Base-by-base conservation (phyloP, 1,140 invertebrate genomes). In the Platyscapa corneri region DNA sequence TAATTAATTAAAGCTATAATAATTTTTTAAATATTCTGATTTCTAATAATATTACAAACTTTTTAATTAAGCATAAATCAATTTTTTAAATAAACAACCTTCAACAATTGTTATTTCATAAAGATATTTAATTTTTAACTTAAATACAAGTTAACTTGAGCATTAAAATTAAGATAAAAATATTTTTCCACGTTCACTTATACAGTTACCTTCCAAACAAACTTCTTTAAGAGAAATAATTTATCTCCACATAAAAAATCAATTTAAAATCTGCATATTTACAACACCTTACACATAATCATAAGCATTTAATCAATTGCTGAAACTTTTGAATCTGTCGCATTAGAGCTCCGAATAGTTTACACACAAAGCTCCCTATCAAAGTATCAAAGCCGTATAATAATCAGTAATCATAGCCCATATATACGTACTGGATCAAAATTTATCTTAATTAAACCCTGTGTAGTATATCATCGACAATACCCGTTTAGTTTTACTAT, bases 351-450 rank as follows among this genome's bases (percentile, higher is more conserved):
- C 5, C 23, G 16, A 70, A 37, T 39, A 70, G 6, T 70, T 70
- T 70, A 3, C 0, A 7, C 18, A 5, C 12, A 60, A 49, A 64
- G 77, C 32, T 79, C 23, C 34, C 77, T n/a, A n/a, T 23, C 6
- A n/a, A 77, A 53, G 49, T 77, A 46, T 20, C 39, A 53, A 64
- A 79, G 46, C 0, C 56, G 53, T 27, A 56, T 79, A 79, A 79
- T 79, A 30, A 32, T 53, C 20, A 64, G 34, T 60, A 27, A 79
- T 79, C 77, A n/a, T 3, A 37, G 53, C 20, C 12, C 67, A 37
- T 60, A 37, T 37, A 70, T 70, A 34, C 30, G 10, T 34, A 37
- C 14, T 30, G 14, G 14, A 3, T 32, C 20, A 70, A 70, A 70
- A 0, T 70, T 70, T 70, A 7, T 70, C 32, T 37, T 20, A 23